Evolutionary conservation across 2,888 invertebrate species (phyloP), one percentile per base, ranked within the genome.

Genomic region (Dexiosoma caninum): DNA sequence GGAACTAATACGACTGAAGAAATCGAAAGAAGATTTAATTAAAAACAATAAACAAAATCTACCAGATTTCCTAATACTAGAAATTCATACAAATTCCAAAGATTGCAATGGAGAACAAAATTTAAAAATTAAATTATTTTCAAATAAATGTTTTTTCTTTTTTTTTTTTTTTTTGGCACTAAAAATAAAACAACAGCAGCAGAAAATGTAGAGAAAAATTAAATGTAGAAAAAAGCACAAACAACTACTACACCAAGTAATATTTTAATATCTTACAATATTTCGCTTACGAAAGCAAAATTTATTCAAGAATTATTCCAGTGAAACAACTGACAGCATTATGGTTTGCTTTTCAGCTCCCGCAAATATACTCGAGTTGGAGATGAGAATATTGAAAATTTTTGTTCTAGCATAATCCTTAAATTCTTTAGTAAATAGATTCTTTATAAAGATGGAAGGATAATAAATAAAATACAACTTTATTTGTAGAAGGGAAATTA

Each of bases 11-110:
- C 46, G 19, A 37, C 30, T 10, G 37, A 53, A 14, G 49, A 53
- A 64, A 62, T 30, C 14, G 0, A 42, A 30, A 60, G 53, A 70
- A 69, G 40, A 74, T 74, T 46, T 71, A 62, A 66, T 71, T 80
- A 76, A 76, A 76, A 76, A 37, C 46, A 76, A 62, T 44, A 75
- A 66, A 59, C 49, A 59, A 51, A 57, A 71, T 66, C 37, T 46
- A 53, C 30, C 55, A 67, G 46, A 71, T 71, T 71, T 67, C 35
- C 37, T 64, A n/a, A 66, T 53, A 62, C 62, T 16, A 37, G 19
- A 42, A 35, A 37, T n/a, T n/a, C n/a, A n/a, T 46, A 74, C 55
- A 57, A 64, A 40, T 27, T 46, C 19, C 8, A 30, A 46, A 46
- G 35, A 42, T 16, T 44, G 42, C 30, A 40, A 32, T 16, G 37